Percentiles rank a stretch among this genome's conserved stretches.
phyloP scores from a whole-genome alignment of 1,140 invertebrate genomes.

The Melipona quadrifasciata region DNA sequence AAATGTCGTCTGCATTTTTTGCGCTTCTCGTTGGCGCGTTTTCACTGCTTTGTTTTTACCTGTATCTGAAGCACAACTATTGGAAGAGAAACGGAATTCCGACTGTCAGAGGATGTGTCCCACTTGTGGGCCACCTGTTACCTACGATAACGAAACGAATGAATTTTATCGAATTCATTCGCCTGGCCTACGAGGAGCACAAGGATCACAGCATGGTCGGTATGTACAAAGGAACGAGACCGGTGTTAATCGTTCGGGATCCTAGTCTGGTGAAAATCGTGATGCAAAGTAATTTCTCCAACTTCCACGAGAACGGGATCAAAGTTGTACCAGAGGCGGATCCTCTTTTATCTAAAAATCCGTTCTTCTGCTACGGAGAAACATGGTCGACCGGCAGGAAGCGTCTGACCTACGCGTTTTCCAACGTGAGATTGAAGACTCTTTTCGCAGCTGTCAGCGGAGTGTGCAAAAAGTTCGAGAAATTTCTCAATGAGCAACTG shows the following conservation, averaged over 20 bases:
- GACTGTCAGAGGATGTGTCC: slow-evolving; percentile 61
- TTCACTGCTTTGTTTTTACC: slow-evolving; percentile 43
- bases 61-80: slow-evolving; percentile 71
- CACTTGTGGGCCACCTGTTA: slow-evolving; percentile 67
- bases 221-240: slow-evolving; percentile 60
- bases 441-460: slow-evolving; percentile 23
- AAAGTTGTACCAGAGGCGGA: slow-evolving; percentile 44
- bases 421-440: slow-evolving; percentile 54
- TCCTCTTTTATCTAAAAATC: slow-evolving; percentile 66
- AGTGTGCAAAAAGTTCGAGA: slow-evolving; percentile 48
- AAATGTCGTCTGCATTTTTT: neutral
- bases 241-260: slow-evolving; percentile 69
- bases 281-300: slow-evolving; percentile 71
- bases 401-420: slow-evolving; percentile 51
- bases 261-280: slow-evolving; percentile 70
- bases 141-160: slow-evolving; percentile 36
- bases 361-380: slow-evolving; percentile 69
- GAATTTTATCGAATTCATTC: slow-evolving; percentile 40
- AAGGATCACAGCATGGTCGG: slow-evolving; percentile 65
- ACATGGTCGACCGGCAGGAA: slow-evolving; percentile 54
- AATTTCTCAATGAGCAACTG: slow-evolving; percentile 47
- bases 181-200: slow-evolving; percentile 50
- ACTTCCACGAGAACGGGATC: slow-evolving; percentile 57
- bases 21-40: neutral
- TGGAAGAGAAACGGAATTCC: slow-evolving; percentile 79